Percentiles rank a stretch among this genome's conserved stretches.
Evolutionary conservation across 2,113 vertebrate genomes (phyloP).

Genomic region (Notothenia coriiceps): DNA sequence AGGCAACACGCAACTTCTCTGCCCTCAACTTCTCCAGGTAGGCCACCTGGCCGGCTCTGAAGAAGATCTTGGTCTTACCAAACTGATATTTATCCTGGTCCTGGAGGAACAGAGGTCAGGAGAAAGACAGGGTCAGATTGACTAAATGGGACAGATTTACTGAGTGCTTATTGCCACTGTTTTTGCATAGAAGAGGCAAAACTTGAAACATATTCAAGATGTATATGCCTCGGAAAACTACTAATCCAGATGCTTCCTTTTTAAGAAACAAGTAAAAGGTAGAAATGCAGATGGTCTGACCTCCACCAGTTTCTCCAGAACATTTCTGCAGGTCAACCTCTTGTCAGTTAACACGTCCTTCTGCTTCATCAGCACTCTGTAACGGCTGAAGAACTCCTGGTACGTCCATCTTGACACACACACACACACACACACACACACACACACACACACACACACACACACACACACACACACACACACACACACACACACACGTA

Average conservation of each 20-base stretch:
- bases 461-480: too few species aligned
- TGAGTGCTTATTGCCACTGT: neutral
- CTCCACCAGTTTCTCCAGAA: conserved; percentile 95
- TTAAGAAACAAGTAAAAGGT: too few species aligned
- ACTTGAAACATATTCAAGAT: neutral
- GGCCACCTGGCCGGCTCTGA: conserved; percentile 97
- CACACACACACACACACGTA: too few species aligned
- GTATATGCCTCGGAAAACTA: too few species aligned
- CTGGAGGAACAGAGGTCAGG: conserved; percentile 71
- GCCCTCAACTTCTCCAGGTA: conserved; percentile 97
- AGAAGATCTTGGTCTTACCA: conserved; percentile 99
- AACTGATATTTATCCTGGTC: conserved; percentile 99
- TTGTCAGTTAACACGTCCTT: conserved; percentile 94
- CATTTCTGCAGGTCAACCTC: conserved; percentile 95
- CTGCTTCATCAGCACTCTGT: conserved; percentile 98
- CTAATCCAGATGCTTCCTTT: neutral
- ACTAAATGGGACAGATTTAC: neutral
- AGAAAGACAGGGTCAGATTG: neutral
- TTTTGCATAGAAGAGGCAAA: neutral
- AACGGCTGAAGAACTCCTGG: conserved; percentile 99
- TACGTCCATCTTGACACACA: conserved; percentile 94
- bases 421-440: neutral
- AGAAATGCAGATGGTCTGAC: conserved; percentile 72
- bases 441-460: too few species aligned
- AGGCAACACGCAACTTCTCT: conserved; percentile 94